These are phyloP conservation scores for Ailuropoda melanoleuca DNA, from an alignment of 2,113 vertebrate genomes.

Conservation along the genomic window DNA sequence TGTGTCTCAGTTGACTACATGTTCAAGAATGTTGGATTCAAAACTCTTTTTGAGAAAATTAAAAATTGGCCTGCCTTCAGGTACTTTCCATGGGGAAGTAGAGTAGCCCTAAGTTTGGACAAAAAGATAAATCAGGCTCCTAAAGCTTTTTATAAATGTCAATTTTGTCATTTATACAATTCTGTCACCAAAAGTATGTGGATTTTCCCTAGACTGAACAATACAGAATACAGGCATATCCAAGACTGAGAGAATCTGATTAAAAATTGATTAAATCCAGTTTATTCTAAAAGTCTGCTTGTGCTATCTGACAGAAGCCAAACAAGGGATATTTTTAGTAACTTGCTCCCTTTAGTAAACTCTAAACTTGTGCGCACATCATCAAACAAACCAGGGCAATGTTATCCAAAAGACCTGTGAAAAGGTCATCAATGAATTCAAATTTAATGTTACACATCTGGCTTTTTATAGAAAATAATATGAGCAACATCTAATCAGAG, in stretches of 20 bases:
- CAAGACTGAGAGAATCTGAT: background rate
- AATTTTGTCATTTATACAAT: background rate
- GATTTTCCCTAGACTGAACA: background rate
- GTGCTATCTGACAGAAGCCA: background rate
- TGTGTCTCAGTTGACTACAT: background rate
- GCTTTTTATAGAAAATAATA: background rate
- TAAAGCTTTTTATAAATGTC: background rate
- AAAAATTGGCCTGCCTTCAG: background rate
- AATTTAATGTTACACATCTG: background rate
- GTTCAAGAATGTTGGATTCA: constrained; percentile 25
- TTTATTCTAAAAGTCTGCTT: background rate
- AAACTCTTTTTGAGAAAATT: constrained; percentile 16
- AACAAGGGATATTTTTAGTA: background rate
- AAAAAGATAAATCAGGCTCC: constrained; percentile 8
- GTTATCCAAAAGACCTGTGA: background rate
- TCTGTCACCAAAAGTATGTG: background rate
- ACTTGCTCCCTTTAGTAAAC: background rate
- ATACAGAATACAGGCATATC: background rate
- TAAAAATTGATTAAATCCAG: background rate
- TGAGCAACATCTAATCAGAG: background rate
- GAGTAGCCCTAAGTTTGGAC: background rate
- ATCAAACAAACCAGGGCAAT: background rate
- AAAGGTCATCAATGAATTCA: constrained; percentile 2
- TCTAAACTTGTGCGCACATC: background rate
- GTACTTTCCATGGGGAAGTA: background rate